Percentiles rank a stretch among this genome's conserved stretches.
Evolutionary conservation across 2,113 vertebrate genomes (phyloP).

Genomic region (Monopterus albus): DNA sequence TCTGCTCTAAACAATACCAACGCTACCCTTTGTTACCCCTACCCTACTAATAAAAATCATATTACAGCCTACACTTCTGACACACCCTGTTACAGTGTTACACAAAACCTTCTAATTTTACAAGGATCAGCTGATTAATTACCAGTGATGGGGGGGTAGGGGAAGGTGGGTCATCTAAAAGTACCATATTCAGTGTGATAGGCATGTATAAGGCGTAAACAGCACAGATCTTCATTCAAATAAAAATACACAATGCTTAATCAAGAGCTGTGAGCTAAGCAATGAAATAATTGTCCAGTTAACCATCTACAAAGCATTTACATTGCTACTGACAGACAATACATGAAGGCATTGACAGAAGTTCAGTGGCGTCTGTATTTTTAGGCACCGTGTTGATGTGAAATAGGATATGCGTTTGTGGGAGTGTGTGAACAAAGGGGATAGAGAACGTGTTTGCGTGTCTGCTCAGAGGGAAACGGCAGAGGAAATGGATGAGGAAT

Average conservation of each 20-base stretch:
- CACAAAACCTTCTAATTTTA: conserved; percentile 81
- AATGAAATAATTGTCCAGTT: conserved; percentile 49
- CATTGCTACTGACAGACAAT: conserved; percentile 74
- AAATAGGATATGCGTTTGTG: conserved; percentile 74
- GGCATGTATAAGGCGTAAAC: conserved; percentile 79
- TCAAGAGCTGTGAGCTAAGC: conserved; percentile 70
- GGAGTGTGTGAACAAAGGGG: conserved; percentile 85
- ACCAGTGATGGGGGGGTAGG: conserved; percentile 62
- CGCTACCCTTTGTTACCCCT: conserved; percentile 58
- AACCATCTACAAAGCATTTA: conserved; percentile 76
- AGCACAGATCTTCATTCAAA: conserved; percentile 70
- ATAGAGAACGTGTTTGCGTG: conserved; percentile 83
- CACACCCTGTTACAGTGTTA: conserved; percentile 77
- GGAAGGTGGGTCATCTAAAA: conserved; percentile 61
- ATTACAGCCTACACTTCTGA: conserved; percentile 73
- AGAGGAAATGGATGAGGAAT: conserved; percentile 73
- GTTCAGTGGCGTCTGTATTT: conserved; percentile 95
- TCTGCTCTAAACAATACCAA: conserved; percentile 72
- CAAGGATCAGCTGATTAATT: conserved; percentile 70
- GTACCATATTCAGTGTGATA: conserved; percentile 73
- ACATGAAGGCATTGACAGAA: conserved; percentile 82
- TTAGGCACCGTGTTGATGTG: conserved; percentile 97
- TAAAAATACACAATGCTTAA: conserved; percentile 49
- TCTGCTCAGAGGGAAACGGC: conserved; percentile 60
- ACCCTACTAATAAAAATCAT: conserved; percentile 68